Conservation (phyloP, 2,888 invertebrate species). For the Pyralis farinalis region DNA sequence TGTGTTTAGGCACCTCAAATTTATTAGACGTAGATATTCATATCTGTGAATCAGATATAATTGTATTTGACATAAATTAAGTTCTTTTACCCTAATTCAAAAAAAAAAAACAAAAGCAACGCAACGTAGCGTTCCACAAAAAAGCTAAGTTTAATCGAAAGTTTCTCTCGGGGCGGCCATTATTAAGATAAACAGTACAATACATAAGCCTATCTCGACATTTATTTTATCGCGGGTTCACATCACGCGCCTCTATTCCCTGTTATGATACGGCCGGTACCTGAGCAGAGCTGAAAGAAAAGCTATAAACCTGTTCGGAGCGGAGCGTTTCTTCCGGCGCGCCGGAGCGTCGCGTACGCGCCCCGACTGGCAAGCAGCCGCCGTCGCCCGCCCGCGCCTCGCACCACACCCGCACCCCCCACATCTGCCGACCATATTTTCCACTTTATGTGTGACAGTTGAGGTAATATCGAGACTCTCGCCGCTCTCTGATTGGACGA, state of each 20-base stretch:
- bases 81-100: constrained; percentile 1
- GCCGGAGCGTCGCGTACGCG: constrained; percentile 77
- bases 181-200: constrained; percentile 82
- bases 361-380: constrained; percentile 62
- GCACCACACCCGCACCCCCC: constrained; percentile 41
- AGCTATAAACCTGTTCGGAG: constrained; percentile 80
- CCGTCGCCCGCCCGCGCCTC: constrained; percentile 33
- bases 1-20: no score
- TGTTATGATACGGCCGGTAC: constrained; percentile 81
- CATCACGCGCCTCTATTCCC: constrained; percentile 80
- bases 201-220: constrained; percentile 82
- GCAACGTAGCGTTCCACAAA: constrained; percentile 35
- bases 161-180: constrained; percentile 76
- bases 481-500: constrained; percentile 82
- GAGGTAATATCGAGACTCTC: constrained; percentile 82
- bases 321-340: constrained; percentile 75
- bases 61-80: no score
- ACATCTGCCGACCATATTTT: constrained; percentile 82
- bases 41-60: no score
- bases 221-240: constrained; percentile 81
- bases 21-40: no score
- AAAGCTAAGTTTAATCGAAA: constrained; percentile 71
- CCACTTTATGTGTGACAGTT: constrained; percentile 83
- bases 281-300: constrained; percentile 81
- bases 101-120: constrained; percentile 29